Base-by-base conservation (phyloP, 2,113 vertebrate genomes). In the Puntigrus tetrazona region DNA sequence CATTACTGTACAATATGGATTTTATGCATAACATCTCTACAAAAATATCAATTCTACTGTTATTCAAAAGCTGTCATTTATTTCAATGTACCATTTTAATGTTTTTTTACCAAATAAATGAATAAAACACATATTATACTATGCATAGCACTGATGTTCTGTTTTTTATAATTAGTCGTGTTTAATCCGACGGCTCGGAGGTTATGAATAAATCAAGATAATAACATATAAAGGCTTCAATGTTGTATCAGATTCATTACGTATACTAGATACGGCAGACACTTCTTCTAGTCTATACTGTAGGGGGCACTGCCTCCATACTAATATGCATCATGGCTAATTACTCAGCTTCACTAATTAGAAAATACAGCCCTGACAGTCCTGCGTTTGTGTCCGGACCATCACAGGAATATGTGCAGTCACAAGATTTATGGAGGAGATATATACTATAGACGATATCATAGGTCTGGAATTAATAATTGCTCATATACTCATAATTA, bases 221-320 rank as follows among this genome's bases (percentile, higher is more conserved):
- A 11, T 61, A 59, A 13, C 11, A 27, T 25, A 13, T 27, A 10
- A 27, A 61, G n/a, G n/a, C n/a, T 63, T 27, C n/a, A 18, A 7
- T n/a, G 3, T 31, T 31, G 61, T 31, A 34, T 34, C 29, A 16
- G 29, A 20, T 8, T 20, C 16, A 11, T 69, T 5, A 2, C 36
- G 65, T 38, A 22, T 69, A 20, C 16, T 36, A 22, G 4, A 38
- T 38, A 22, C 22, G 31, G 16, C 18, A 36, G 1, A 57, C 52
- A 3, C 52, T 65, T 25, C 76, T 88, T 91, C 89, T 88, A 29
- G 84, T 91, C 88, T 88, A 87, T 92, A 93, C 93, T 93, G 93
- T 90, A 94, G 94, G 93, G 93, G 94, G 94, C 92, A 93, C 92
- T 93, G 91, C 92, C 85, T 91, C 81, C 90, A 89, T 90, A 89